Conservation (phyloP, 2,888 invertebrate genomes). For the Metopia argyrocephala region DNA sequence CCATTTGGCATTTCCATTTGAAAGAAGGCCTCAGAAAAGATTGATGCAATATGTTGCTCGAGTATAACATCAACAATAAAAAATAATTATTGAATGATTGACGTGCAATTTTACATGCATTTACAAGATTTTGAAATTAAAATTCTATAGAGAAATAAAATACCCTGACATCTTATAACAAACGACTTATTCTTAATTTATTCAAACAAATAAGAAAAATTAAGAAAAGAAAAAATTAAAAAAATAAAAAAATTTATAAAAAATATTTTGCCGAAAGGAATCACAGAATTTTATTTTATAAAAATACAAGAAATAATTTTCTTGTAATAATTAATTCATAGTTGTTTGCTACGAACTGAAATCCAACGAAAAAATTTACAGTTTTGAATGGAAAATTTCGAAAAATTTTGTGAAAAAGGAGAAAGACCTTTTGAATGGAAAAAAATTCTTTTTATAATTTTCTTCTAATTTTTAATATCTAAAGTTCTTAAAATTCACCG, state of each 20-base stretch:
- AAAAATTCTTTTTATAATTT: too few relatives aligned
- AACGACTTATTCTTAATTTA: slow-evolving; percentile 20
- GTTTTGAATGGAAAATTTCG: too few relatives aligned
- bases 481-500: too few relatives aligned
- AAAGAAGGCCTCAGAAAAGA: slow-evolving; percentile 38
- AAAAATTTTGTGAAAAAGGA: too few relatives aligned
- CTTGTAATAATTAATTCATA: too few relatives aligned
- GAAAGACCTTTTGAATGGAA: too few relatives aligned
- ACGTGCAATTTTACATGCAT: slow-evolving; percentile 60
- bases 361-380: too few relatives aligned
- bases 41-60: slow-evolving; percentile 46
- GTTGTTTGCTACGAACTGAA: too few relatives aligned
- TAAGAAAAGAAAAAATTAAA: neutral
- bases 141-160: slow-evolving; percentile 11
- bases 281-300: neutral
- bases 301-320: neutral
- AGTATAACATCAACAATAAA: slow-evolving; percentile 45
- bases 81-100: slow-evolving; percentile 61
- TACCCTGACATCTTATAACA: slow-evolving; percentile 41
- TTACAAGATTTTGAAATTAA: slow-evolving; percentile 25
- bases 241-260: too few relatives aligned
- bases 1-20: slow-evolving; percentile 12
- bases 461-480: too few relatives aligned
- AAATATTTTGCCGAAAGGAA: neutral
- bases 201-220: neutral